Evolutionary conservation across 2,888 invertebrate species (phyloP).

Genomic region (Trichogramma evanescens): DNA sequence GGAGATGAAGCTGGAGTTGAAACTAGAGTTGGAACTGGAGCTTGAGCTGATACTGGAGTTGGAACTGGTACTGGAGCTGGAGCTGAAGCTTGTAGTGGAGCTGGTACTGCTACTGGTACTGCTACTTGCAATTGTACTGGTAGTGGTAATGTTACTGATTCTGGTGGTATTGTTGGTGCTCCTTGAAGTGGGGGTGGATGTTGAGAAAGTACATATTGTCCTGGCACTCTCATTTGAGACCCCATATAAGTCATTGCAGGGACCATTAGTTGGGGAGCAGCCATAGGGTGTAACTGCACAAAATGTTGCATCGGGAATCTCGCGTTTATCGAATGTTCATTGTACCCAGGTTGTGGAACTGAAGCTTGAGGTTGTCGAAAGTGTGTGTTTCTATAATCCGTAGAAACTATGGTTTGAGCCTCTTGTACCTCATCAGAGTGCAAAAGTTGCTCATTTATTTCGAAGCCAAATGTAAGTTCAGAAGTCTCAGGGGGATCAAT

Average conservation of each 20-base stretch:
- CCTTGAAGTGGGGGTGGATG: slow-evolving; percentile 24
- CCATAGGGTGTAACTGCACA: slow-evolving; percentile 29
- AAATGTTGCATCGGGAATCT: slow-evolving; percentile 31
- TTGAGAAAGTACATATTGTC: slow-evolving; percentile 28
- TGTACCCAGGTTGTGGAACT: not conserved
- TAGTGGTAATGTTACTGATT: slow-evolving; percentile 45
- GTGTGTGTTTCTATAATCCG: slow-evolving; percentile 31
- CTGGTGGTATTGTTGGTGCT: not conserved
- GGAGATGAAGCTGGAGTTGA: slow-evolving; percentile 35
- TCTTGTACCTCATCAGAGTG: slow-evolving; percentile 43
- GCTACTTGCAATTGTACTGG: slow-evolving; percentile 31
- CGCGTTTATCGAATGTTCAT: no score
- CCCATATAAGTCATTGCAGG: slow-evolving; percentile 35
- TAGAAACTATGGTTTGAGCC: slow-evolving; percentile 20
- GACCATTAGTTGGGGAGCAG: slow-evolving; percentile 33
- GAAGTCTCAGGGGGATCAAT: slow-evolving; percentile 29
- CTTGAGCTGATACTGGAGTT: not conserved
- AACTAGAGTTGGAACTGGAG: slow-evolving; percentile 38
- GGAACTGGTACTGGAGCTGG: slow-evolving; percentile 45
- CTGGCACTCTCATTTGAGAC: slow-evolving; percentile 34
- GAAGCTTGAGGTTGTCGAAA: slow-evolving; percentile 33
- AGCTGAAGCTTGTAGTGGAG: slow-evolving; percentile 28
- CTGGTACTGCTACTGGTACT: slow-evolving; percentile 38
- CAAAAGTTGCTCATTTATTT: slow-evolving; percentile 67
- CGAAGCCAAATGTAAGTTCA: slow-evolving; percentile 75